A percentile compares a stretch with the other conserved stretches of the same genome.
Conservation (phyloP, 2,888 invertebrate species). For the Leptothorax acervorum region DNA sequence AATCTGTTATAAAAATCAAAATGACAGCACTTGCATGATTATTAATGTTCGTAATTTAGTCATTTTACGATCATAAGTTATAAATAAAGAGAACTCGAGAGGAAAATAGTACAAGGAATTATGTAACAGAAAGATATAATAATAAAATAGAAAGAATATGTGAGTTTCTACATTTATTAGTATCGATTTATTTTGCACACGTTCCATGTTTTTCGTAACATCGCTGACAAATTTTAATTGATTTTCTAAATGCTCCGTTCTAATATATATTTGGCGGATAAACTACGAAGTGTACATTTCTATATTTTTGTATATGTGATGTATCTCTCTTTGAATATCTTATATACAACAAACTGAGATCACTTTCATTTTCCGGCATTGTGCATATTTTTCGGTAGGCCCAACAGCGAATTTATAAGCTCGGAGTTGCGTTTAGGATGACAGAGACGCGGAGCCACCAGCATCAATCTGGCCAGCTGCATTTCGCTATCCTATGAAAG, state of each 20-base stretch:
- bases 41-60: conserved; percentile 9
- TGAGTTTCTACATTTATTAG: conserved; percentile 57
- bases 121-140: neutral
- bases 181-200: conserved; percentile 30
- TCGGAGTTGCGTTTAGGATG: conserved; percentile 90
- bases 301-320: neutral
- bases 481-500: conserved; percentile 79
- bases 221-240: neutral
- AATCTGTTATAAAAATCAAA: neutral
- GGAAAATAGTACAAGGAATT: neutral
- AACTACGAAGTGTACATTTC: neutral
- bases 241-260: conserved; percentile 3
- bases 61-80: neutral
- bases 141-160: conserved; percentile 9
- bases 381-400: conserved; percentile 91
- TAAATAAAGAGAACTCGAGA: neutral
- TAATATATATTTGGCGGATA: neutral
- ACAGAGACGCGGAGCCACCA: conserved; percentile 77
- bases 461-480: conserved; percentile 77
- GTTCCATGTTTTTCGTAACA: neutral
- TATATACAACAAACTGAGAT: neutral
- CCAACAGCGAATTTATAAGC: conserved; percentile 91
- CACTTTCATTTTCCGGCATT: conserved; percentile 88
- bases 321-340: neutral
- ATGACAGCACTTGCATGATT: neutral